Base-by-base conservation (phyloP, 2,888 invertebrate genomes). In the Platynereis dumerilii region DNA sequence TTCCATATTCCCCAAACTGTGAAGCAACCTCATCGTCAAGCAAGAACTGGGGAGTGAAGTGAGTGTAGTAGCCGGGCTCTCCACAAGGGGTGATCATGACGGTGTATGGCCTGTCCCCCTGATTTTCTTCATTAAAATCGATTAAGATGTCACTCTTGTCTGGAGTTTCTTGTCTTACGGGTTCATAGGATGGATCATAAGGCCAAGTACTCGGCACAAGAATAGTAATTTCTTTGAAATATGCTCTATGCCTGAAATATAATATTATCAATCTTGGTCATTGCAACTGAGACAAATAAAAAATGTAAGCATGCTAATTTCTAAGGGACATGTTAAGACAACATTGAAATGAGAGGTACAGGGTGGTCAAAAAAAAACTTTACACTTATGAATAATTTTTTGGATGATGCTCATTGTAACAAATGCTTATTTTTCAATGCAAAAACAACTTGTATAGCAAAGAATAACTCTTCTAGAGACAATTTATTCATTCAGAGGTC, bases 121-220 rank as follows among this genome's bases (percentile, higher is more conserved):
- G 34, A 44, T 17, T 55, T 44, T 34, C 39, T 24, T 86, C 85
- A 17, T 81, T 78, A 3, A 86, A 86, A 17, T 87, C 80, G 1
- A 84, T 72, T 27, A 87, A 78, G 55, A 90, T 82, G 75, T 90
- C 88, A n/a, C 88, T 85, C 42, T 83, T 76, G 52, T 64, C 66
- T 60, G 73, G 66, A 7, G 66, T 56, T 34, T 72, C 66, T 15
- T 69, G 61, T 7, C 68, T 62, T 10, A 70, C 65, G 1, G 56
- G 52, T 5, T 24, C 44, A 64, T 69, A 69, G 15, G 61, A 58
- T 12, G 59, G 56, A 1, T 26, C 17, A 26, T 28, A 42, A 20
- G 67, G 44, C 89, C 90, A 90, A 24, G 87, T 84, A 26, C 85
- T 77, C 2, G 90, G 90, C 61, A 90, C 84, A 66, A 89, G 82